These are phyloP conservation scores for Poeciliopsis prolifica DNA, from an alignment of 2,113 vertebrate genomes.

Conservation along the genomic window DNA sequence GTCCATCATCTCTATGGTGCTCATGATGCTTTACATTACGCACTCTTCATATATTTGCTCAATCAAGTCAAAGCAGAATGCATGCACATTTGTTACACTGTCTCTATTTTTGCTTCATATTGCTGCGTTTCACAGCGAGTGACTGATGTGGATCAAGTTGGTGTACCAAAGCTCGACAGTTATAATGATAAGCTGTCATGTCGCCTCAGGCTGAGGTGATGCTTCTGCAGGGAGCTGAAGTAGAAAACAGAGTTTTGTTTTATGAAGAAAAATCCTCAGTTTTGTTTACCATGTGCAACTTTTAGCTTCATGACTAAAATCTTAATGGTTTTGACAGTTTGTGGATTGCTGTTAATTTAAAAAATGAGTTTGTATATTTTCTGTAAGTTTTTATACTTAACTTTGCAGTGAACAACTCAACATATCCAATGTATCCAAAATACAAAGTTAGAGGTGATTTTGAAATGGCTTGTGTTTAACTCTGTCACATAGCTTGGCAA, in stretches of 20 bases:
- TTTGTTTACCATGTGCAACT: neutral
- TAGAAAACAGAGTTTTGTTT: neutral
- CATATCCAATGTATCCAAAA: neutral
- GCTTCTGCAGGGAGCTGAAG: conserved; percentile 16
- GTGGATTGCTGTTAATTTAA: neutral
- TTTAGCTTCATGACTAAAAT: neutral
- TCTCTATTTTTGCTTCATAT: neutral
- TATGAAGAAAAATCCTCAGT: neutral
- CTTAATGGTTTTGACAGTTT: neutral
- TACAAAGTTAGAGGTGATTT: neutral
- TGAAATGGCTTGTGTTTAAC: conserved; percentile 1
- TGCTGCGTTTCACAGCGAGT: conserved; percentile 6
- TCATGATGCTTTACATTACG: neutral
- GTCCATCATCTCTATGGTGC: neutral
- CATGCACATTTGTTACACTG: neutral
- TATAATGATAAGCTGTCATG: conserved; percentile 35
- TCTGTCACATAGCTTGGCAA: conserved; percentile 15
- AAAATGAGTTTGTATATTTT: neutral
- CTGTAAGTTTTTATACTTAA: neutral
- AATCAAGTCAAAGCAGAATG: neutral
- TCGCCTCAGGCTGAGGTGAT: conserved; percentile 21
- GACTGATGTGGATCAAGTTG: conserved; percentile 11
- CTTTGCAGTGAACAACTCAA: neutral
- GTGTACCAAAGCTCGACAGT: conserved; percentile 20
- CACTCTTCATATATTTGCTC: neutral